These are phyloP conservation scores for Diaperis boleti DNA, from an alignment of 2,888 invertebrate genomes.

Conservation along the genomic window DNA sequence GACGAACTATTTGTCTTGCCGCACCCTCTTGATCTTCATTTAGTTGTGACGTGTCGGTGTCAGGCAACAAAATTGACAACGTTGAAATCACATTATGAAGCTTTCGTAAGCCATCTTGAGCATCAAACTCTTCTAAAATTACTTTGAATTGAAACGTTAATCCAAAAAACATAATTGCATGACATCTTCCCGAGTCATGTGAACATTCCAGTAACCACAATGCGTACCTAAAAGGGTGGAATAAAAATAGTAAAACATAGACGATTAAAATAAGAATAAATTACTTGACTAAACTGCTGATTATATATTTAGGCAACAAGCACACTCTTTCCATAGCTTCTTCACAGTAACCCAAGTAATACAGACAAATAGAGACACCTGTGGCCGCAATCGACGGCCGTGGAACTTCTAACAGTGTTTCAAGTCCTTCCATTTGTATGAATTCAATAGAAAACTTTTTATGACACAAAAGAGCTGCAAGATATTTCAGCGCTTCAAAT, in stretches of 20 bases:
- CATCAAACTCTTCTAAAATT: conserved; percentile 94
- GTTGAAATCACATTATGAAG: conserved; percentile 95
- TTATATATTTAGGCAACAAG: conserved; percentile 81
- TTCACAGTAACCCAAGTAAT: conserved; percentile 96
- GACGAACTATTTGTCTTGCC: conserved; percentile 89
- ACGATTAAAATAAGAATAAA: conserved; percentile 37
- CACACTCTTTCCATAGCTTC: conserved; percentile 98
- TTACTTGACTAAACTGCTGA: conserved; percentile 82
- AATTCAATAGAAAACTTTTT: conserved; percentile 99
- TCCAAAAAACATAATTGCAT: conserved; percentile 98
- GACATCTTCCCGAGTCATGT: conserved; percentile 93
- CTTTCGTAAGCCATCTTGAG: conserved; percentile 91
- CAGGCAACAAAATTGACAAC: conserved; percentile 83
- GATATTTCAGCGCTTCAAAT: conserved; percentile 96
- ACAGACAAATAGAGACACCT: conserved; percentile 95
- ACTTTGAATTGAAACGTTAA: conserved; percentile 93
- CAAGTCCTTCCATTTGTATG: conserved; percentile 87
- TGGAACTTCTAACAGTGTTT: conserved; percentile 87
- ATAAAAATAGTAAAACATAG: too few relatives aligned
- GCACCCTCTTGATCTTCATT: conserved; percentile 93
- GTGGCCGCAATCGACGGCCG: conserved; percentile 95
- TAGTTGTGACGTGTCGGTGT: conserved; percentile 73
- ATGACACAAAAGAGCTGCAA: conserved; percentile 94
- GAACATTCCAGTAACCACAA: conserved; percentile 97
- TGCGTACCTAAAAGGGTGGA: conserved; percentile 81